A percentile compares a stretch with the other conserved stretches of the same genome.
These are phyloP conservation scores for Kryptolebias ocellatus DNA, from an alignment of 2,797 vertebrate species.

Conservation along the genomic window DNA sequence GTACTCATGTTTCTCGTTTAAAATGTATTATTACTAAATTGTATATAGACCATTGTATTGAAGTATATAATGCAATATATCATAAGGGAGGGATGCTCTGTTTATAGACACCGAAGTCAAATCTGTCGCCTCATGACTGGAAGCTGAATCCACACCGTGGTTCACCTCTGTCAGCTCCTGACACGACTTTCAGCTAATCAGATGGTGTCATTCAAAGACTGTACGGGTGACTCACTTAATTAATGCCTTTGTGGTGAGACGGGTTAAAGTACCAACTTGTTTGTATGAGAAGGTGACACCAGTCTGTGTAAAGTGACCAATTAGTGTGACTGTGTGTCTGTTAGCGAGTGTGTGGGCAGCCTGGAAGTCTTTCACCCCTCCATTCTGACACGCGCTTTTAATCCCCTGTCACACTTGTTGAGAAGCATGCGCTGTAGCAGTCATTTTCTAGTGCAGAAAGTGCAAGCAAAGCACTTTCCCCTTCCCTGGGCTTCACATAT, in stretches of 20 bases:
- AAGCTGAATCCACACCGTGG: not conserved
- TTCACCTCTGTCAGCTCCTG: slow-evolving; percentile 32
- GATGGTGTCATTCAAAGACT: slow-evolving; percentile 39
- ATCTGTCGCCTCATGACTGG: slow-evolving; percentile 15
- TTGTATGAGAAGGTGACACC: slow-evolving; percentile 13
- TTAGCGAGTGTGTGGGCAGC: slow-evolving; percentile 7
- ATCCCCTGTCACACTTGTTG: slow-evolving; percentile 32
- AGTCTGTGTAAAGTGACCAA: slow-evolving; percentile 13
- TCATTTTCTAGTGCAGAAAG: slow-evolving; percentile 10
- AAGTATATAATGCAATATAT: too few relatives aligned
- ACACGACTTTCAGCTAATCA: slow-evolving; percentile 21
- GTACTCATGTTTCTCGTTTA: too few relatives aligned
- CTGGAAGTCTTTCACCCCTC: not conserved
- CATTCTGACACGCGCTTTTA: slow-evolving; percentile 11
- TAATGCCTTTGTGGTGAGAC: slow-evolving; percentile 20
- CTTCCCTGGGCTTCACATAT: not conserved
- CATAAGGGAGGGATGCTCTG: too few relatives aligned
- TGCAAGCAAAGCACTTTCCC: slow-evolving; percentile 21
- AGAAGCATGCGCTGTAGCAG: slow-evolving; percentile 6
- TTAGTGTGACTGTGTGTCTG: slow-evolving; percentile 23
- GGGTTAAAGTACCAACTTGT: slow-evolving; percentile 11
- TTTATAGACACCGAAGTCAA: not conserved
- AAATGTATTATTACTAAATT: too few relatives aligned
- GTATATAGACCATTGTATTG: too few relatives aligned
- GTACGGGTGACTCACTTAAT: slow-evolving; percentile 38